phyloP scores from a whole-genome alignment of 2,113 vertebrate species.

The Rynchops niger region DNA sequence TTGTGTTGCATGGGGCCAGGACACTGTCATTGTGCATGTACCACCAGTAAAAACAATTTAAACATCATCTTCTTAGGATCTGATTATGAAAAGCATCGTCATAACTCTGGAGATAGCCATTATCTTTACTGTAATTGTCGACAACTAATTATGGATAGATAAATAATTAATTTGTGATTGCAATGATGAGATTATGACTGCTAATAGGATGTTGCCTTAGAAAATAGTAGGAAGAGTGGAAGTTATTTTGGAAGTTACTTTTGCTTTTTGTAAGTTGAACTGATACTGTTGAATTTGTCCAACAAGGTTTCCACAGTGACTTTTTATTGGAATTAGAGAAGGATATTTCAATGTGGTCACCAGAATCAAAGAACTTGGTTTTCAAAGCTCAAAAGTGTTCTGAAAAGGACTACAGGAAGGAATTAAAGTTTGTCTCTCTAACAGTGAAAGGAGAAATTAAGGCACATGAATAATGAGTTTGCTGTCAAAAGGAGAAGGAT shows the following conservation, averaged over 20 bases:
- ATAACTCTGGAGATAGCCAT: neutral
- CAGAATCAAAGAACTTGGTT: neutral
- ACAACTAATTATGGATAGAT: neutral
- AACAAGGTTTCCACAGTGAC: neutral
- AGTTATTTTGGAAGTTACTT: neutral
- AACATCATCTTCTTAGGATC: neutral
- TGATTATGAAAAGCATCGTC: neutral
- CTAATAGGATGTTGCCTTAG: neutral
- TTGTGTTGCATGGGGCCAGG: neutral
- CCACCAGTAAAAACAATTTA: neutral
- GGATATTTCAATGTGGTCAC: neutral
- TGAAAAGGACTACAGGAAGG: neutral
- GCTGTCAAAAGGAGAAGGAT: neutral
- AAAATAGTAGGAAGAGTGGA: neutral
- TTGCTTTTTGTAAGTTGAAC: neutral
- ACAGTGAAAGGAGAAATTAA: neutral
- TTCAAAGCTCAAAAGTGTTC: neutral
- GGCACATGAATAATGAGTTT: neutral
- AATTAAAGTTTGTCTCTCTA: neutral
- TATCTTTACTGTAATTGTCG: neutral
- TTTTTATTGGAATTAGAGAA: neutral
- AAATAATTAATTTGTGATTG: neutral
- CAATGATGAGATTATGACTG: neutral
- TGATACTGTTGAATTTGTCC: neutral
- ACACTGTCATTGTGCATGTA: fast-evolving